These are phyloP conservation scores for Nephrotoma guestfalica DNA, from an alignment of 2,888 invertebrate genomes.

Conservation along the genomic window DNA sequence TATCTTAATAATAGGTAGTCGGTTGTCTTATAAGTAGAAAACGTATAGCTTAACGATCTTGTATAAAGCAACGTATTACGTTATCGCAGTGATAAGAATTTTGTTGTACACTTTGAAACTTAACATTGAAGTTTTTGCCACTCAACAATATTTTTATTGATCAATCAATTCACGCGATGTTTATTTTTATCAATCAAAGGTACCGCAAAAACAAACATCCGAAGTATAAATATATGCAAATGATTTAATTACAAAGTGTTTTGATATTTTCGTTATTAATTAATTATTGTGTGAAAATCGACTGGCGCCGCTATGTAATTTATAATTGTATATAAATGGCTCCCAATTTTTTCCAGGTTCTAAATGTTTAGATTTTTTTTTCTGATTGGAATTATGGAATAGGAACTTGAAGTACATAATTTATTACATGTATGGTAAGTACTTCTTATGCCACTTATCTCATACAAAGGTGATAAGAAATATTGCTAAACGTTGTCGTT, in stretches of 20 bases:
- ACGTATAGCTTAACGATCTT: neutral
- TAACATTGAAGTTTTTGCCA: neutral
- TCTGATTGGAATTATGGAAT: neutral
- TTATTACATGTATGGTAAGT: neutral
- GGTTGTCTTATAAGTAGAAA: too few relatives aligned
- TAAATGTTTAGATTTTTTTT: neutral
- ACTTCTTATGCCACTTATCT: neutral
- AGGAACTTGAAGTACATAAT: too few relatives aligned
- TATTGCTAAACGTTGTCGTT: neutral
- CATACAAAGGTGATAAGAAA: neutral
- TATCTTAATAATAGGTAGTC: too few relatives aligned
- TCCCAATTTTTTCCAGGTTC: neutral
- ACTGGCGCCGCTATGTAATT: neutral
- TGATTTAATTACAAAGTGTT: neutral
- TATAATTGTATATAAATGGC: neutral
- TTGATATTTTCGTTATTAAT: neutral
- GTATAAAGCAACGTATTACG: neutral
- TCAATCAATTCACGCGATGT: neutral
- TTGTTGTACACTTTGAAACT: neutral
- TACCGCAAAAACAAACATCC: neutral
- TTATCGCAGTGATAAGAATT: neutral
- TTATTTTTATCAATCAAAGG: neutral
- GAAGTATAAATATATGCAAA: neutral
- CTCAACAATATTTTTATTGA: neutral
- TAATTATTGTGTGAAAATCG: neutral